Base-by-base conservation (phyloP, 1,140 invertebrate species). In the Scaptomyza montana region DNA sequence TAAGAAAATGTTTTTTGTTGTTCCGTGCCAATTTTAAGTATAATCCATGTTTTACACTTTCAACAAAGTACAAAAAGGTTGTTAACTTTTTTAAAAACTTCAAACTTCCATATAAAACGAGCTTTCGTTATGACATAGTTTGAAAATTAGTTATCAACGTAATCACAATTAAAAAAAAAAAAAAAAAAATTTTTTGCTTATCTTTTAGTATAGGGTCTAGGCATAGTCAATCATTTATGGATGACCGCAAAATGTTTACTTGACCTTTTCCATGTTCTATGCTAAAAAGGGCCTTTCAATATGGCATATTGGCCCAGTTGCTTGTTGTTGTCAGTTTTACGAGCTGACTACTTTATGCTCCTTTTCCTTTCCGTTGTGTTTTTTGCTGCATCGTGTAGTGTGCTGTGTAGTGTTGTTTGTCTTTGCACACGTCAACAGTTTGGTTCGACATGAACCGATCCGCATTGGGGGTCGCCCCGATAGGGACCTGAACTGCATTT, bases 311-410 rank as follows among this genome's bases (percentile, higher is more conserved):
- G 56, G 56, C 55, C 55, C 54, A 60, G 43, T 51, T 73, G 70
- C 63, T 61, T 36, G 69, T 47, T 67, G 63, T 67, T 72, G 69
- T 73, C 70, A 56, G 68, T 68, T 68, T 73, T 73, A 72, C 69
- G 69, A 72, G 21, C 63, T 56, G 50, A 73, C 70, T 73, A 56
- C 64, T 73, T 73, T 73, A 73, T 73, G 70, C 64, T 55, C 47
- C 41, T 60, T 36, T 36, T 36, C 33, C 33, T 36, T 36, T 36
- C 2, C 33, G 2, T 36, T 36, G 7, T 9, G 7, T 36, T 51
- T 68, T 57, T 16, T 57, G 61, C 55, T 36, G 53, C 50, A 54
- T 51, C 30, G 39, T 46, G 39, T 36, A 36, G 33, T 57, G 13
- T 43, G 60, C 63, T 56, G 54, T 56, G n/a, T 50, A 9, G 45